A percentile compares a stretch with the other conserved stretches of the same genome.
phyloP scores from a whole-genome alignment of 2,113 vertebrate genomes.

The Rhabdomys dilectus region DNA sequence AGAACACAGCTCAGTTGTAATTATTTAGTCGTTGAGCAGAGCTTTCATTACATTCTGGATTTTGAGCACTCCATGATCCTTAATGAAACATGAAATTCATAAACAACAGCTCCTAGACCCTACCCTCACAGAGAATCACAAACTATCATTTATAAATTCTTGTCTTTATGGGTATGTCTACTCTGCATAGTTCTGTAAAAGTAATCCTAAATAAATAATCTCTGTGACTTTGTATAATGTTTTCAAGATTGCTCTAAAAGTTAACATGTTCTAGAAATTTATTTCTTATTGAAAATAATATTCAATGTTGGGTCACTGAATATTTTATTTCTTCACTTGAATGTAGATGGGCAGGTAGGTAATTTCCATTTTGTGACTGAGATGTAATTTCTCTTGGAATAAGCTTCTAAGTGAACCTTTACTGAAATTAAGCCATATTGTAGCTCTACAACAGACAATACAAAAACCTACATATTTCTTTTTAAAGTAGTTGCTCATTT shows the following conservation, averaged over 20 bases:
- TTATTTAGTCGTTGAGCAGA: background rate
- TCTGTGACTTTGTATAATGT: background rate
- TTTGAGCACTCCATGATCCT: background rate
- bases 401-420: background rate
- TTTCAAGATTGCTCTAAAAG: background rate
- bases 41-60: background rate
- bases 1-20: background rate
- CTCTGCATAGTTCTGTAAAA: background rate
- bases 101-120: accelerated
- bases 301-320: background rate
- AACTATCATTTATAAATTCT: background rate
- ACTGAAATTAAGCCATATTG: background rate
- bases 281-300: background rate
- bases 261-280: background rate
- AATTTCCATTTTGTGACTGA: background rate
- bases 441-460: background rate
- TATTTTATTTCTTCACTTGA: background rate
- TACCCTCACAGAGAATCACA: accelerated
- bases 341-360: background rate
- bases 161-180: background rate
- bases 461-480: background rate
- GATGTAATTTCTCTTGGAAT: background rate
- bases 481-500: background rate
- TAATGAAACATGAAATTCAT: background rate
- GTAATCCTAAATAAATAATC: background rate